A percentile compares a stretch with the other conserved stretches of the same genome.
phyloP scores from a whole-genome alignment of 30 jellyfish, hydroid and myxozoan genomes.

The Chironex yamaguchii region DNA sequence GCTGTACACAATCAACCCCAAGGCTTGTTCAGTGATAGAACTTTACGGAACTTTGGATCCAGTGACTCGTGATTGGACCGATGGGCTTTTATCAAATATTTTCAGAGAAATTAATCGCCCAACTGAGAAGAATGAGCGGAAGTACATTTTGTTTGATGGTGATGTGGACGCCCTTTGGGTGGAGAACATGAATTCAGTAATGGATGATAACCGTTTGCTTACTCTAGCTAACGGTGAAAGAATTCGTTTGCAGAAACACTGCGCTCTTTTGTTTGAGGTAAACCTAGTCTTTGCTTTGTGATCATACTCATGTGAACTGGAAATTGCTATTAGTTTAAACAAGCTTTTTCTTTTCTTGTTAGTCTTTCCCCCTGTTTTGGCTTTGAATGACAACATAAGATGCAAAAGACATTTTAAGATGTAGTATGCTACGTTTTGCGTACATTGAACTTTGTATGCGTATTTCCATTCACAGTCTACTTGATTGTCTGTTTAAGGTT shows the following conservation, averaged over 20 bases:
- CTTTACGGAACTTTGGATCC: slow-evolving; percentile 98
- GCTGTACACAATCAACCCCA: slow-evolving; percentile 92
- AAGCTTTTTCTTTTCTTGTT: neutral
- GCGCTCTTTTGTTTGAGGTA: slow-evolving; percentile 98
- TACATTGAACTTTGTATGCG: no score
- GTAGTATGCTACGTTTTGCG: no score
- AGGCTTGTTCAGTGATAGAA: slow-evolving; percentile 98
- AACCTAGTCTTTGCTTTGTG: no score
- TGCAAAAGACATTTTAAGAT: neutral
- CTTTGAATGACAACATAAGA: neutral
- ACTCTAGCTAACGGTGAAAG: slow-evolving; percentile 99
- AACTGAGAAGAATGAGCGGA: slow-evolving; percentile 96
- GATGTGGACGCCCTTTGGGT: slow-evolving; percentile 99
- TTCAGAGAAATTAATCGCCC: slow-evolving; percentile 97
- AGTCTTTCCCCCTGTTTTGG: neutral
- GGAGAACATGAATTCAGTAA: slow-evolving; percentile 98
- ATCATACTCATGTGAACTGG: neutral
- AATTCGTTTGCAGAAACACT: slow-evolving; percentile 93
- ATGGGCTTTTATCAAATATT: slow-evolving; percentile 95
- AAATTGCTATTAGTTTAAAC: neutral
- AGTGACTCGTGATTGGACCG: slow-evolving; percentile 99
- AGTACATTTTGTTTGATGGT: slow-evolving; percentile 95
- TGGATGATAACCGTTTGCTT: slow-evolving; percentile 99
- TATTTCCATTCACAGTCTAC: no score
- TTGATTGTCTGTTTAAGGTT: no score